phyloP scores from a whole-genome alignment of 2,113 vertebrate genomes.

The Vicugna pacos region DNA sequence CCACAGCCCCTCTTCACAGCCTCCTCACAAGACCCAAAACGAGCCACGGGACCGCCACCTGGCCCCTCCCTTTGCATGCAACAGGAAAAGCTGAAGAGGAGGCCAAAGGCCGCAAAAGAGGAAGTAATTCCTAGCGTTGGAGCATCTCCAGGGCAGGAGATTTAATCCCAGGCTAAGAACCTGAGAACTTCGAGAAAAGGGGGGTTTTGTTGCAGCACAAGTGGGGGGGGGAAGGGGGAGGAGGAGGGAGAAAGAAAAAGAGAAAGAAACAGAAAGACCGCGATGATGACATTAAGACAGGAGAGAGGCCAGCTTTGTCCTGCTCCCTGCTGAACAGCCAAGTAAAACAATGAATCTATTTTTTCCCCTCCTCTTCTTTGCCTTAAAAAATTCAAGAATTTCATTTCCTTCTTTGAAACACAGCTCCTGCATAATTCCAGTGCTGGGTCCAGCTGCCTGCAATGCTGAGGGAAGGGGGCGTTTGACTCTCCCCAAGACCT shows the following conservation, averaged over 20 bases:
- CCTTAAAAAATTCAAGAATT: constrained; percentile 80
- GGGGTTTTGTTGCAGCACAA: constrained; percentile 75
- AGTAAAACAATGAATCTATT: constrained; percentile 85
- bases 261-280: constrained; percentile 66
- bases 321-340: constrained; percentile 70
- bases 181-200: constrained; percentile 68
- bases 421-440: constrained; percentile 72
- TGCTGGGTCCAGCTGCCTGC: constrained; percentile 47
- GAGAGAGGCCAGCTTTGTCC: constrained; percentile 85
- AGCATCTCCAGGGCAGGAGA: constrained; percentile 83
- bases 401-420: constrained; percentile 80
- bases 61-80: constrained; percentile 74
- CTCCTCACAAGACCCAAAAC: constrained; percentile 69
- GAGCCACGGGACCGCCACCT: constrained; percentile 82
- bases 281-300: constrained; percentile 84
- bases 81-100: constrained; percentile 81
- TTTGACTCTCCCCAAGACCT: neutral
- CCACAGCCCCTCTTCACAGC: neutral
- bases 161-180: constrained; percentile 80
- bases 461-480: constrained; percentile 14
- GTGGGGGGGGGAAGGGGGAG: neutral
- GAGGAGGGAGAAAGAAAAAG: constrained; percentile 14
- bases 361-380: constrained; percentile 82
- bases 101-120: constrained; percentile 83
- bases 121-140: constrained; percentile 85